Evolutionary conservation across 2,888 invertebrate species (phyloP).

Genomic region (Junonia oenone): DNA sequence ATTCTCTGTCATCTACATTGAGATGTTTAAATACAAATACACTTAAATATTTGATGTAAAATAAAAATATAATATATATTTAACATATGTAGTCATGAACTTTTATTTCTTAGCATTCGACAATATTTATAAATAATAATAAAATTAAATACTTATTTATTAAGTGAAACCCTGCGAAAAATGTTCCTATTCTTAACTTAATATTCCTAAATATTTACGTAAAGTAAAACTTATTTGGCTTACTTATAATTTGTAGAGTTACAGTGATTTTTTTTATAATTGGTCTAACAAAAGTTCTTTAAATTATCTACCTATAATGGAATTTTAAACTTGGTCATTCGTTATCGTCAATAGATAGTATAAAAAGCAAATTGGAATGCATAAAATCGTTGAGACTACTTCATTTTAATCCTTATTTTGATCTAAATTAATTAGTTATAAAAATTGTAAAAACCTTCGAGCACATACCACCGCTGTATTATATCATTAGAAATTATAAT

Average conservation of each 20-base stretch:
- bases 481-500: not conserved
- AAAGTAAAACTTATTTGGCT: not conserved
- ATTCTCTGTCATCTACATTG: conserved; percentile 52
- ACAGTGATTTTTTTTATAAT: no score
- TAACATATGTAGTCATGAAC: conserved; percentile 13
- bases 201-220: not conserved
- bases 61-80: conserved; percentile 41
- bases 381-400: not conserved
- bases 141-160: not conserved
- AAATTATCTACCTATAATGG: no score
- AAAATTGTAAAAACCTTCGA: not conserved
- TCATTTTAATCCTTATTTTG: not conserved
- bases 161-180: not conserved
- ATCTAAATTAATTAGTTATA: no score
- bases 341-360: not conserved
- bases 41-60: conserved; percentile 68
- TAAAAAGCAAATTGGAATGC: not conserved
- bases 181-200: not conserved
- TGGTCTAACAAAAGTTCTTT: no score
- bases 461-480: not conserved
- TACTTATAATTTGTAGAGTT: no score
- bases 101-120: conserved; percentile 13
- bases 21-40: conserved; percentile 55
- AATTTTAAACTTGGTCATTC: no score
- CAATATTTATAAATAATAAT: not conserved